Base-by-base conservation (phyloP, 2,888 invertebrate genomes). In the Cantharis rustica region DNA sequence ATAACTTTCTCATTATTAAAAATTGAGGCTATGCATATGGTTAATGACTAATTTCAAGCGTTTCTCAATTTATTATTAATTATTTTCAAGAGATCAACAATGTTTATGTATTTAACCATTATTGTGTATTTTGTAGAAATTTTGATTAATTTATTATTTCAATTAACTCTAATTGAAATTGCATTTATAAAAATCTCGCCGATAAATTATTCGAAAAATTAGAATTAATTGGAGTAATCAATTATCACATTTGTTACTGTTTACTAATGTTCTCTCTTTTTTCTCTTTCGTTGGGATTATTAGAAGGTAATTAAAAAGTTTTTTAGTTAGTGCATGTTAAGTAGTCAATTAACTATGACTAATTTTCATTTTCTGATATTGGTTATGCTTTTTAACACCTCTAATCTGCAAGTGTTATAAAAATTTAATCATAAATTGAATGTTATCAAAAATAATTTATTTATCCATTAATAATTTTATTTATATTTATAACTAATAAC, bases 241-340 rank as follows among this genome's bases (percentile, higher is more conserved):
- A 47, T 47, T 47, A 47, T 17, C 31, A 23, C 62, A 16, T 70
- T 61, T 62, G 31, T 69, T 69, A 69, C 16, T 69, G n/a, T 26
- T 69, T 62, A 63, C 27, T 62, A 27, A 26, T 71, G 61, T 62
- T 63, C 63, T 69, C 23, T 69, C 15, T 26, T n/a, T 16, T 27
- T 15, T 69, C 31, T 62, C 27, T 63, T 71, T 71, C 63, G 27
- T 63, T 71, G 26, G 61, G 71, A 27, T 63, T 23, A 9, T n/a
- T 63, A 71, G 71, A 71, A 71, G 71, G 71, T 71, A 71, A 71
- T 63, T 70, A 70, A 70, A 61, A 31, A 23, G 61, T 70, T 70
- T 15, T 23, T 68, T 68, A 23, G 68, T 26, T 68, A 26, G 20
- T 64, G 64, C 64, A 64, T 64, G 20, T 47, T 47, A 47, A 47